Base-by-base conservation (phyloP, 2,888 invertebrate species). In the Nudaria mundana region DNA sequence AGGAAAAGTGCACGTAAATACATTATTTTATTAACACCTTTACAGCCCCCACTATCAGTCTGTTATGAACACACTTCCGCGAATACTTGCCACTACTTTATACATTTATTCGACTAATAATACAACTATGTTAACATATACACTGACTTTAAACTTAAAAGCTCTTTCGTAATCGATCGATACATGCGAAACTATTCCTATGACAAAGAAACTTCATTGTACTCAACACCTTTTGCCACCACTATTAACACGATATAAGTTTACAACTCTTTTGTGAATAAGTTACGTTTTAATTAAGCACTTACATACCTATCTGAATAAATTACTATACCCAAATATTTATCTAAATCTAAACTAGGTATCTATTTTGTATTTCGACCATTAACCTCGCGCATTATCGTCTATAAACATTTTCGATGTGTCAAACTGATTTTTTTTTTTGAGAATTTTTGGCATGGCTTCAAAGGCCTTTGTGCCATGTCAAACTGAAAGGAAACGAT, bases 151-250 rank as follows among this genome's bases (percentile, higher is more conserved):
- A 61, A 70, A 69, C 66, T 63, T 63, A 71, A 73, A 70, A 65
- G 75, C 74, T 82, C 75, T 87, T 85, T 85, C 87, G 83, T 87
- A 88, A 87, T 75, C 86, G 85, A 88, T 88, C 87, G 81, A 88
- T 88, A 85, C 67, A 69, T 76, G 59, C 68, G 70, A 81, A 85
- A 81, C 78, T 82, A 82, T 76, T 48, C 40, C 66, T 66, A 76
- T 78, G 79, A 88, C 87, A 88, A 88, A 87, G 87, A 81, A 81
- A 81, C 69, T 67, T 66, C 56, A 60, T 56, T 63, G 52, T 43
- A 61, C 52, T 57, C n/a, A n/a, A n/a, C n/a, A n/a, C 48, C 42
- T 57, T 56, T 47, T 52, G 36, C 30, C 41, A 38, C 37, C 30
- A 33, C 41, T 52, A 30, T 44, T 44, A 47, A 49, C 44, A 52